Conservation (phyloP, 2,797 vertebrate species). For the Eleutherodactylus coqui region DNA sequence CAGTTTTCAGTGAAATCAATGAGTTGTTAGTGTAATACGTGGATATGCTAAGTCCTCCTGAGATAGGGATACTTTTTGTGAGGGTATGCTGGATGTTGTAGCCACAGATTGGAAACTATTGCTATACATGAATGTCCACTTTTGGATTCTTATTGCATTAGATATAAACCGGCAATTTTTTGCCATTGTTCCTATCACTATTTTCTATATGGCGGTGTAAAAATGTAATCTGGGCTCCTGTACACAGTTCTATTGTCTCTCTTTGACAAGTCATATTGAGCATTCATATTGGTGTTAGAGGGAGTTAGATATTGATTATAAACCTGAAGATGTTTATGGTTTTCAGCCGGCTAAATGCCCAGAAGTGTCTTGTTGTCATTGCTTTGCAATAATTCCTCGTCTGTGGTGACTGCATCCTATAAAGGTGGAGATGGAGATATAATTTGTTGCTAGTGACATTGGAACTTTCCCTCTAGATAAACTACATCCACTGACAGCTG, state of each 20-base stretch:
- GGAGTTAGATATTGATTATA: not conserved
- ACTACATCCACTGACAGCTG: not conserved
- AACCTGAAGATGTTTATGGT: not conserved
- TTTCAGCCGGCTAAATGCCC: not conserved
- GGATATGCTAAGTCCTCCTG: not conserved
- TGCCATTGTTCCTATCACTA: not conserved
- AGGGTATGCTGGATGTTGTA: not conserved
- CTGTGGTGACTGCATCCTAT: not conserved
- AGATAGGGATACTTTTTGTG: not conserved
- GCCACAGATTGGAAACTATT: not conserved
- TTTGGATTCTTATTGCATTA: not conserved
- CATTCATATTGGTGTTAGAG: not conserved
- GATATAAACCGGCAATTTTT: not conserved
- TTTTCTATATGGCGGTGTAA: not conserved
- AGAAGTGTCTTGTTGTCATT: not conserved
- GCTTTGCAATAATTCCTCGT: not conserved
- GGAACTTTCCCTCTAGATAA: not conserved
- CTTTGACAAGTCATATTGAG: not conserved
- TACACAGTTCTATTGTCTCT: not conserved
- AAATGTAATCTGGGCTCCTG: not conserved
- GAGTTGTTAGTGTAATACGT: not conserved
- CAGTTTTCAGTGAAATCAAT: not conserved
- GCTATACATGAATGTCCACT: not conserved
- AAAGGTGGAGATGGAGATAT: not conserved
- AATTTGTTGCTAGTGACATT: not conserved